These are phyloP conservation scores for Bovichtus variegatus DNA, from an alignment of 2,797 vertebrate species.

Conservation along the genomic window DNA sequence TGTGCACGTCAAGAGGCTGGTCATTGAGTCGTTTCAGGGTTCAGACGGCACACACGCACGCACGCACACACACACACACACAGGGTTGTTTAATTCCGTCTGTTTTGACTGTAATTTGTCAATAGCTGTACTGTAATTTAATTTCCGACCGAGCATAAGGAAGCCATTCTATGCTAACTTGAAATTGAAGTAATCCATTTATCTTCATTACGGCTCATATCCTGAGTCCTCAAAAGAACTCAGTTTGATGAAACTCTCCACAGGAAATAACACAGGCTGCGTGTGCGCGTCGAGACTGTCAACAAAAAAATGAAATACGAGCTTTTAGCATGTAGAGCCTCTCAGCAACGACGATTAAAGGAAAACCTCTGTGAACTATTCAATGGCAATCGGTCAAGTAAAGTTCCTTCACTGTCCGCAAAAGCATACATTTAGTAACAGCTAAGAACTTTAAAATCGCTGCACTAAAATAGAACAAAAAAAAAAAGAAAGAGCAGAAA, in stretches of 20 bases:
- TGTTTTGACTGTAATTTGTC: slow-evolving; percentile 34
- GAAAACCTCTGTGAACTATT: slow-evolving; percentile 28
- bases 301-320: slow-evolving; percentile 9
- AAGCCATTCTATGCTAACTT: slow-evolving; percentile 35
- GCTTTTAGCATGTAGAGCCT: neutral
- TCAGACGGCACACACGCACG: slow-evolving; percentile 1
- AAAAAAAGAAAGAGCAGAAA: slow-evolving; percentile 8
- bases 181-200: slow-evolving; percentile 63
- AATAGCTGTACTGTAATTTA: slow-evolving; percentile 26
- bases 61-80: slow-evolving; percentile 8
- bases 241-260: slow-evolving; percentile 35
- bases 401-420: neutral
- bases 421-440: neutral
- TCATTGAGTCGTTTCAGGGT: slow-evolving; percentile 4
- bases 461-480: slow-evolving; percentile 8
- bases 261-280: slow-evolving; percentile 25
- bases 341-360: slow-evolving; percentile 11
- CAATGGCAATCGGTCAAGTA: slow-evolving; percentile 18
- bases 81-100: slow-evolving; percentile 4
- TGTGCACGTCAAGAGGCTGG: neutral
- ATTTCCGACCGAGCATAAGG: slow-evolving; percentile 48
- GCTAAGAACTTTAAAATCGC: neutral
- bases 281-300: slow-evolving; percentile 12
- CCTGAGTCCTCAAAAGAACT: slow-evolving; percentile 55
- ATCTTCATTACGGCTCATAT: slow-evolving; percentile 56